These are phyloP conservation scores for Todiramphus chloris DNA, from an alignment of 2,113 vertebrate species.

Conservation along the genomic window DNA sequence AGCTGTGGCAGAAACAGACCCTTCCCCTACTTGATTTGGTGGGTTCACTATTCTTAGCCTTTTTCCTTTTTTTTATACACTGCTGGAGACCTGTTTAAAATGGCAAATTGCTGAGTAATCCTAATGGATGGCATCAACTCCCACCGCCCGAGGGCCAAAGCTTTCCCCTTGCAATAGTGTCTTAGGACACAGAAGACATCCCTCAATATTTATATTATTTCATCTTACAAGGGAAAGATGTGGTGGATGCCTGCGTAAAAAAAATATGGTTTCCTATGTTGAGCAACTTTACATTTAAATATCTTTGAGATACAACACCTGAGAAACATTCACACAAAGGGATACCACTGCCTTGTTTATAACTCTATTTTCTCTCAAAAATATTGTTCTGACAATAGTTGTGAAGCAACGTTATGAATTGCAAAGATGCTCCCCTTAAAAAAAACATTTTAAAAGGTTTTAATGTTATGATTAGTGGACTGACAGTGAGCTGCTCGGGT, in stretches of 20 bases:
- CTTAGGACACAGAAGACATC: not conserved
- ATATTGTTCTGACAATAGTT: not conserved
- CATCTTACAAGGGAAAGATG: not conserved
- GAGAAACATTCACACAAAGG: not conserved
- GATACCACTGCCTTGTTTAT: not conserved
- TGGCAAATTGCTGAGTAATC: not conserved
- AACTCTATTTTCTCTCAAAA: not conserved
- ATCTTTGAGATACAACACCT: not conserved
- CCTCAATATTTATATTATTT: not conserved
- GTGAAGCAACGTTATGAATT: not conserved
- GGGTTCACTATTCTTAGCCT: not conserved
- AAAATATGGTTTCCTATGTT: not conserved
- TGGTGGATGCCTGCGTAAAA: not conserved
- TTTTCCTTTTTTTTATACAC: not conserved
- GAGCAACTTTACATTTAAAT: not conserved
- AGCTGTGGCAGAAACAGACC: not conserved
- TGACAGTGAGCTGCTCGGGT: not conserved
- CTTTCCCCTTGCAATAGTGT: not conserved
- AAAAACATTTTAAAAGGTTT: not conserved
- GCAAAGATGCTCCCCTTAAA: not conserved
- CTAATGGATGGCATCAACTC: not conserved
- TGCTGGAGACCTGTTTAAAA: not conserved
- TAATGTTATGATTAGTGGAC: not conserved
- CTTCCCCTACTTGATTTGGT: not conserved
- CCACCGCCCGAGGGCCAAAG: not conserved